Evolutionary conservation across 2,797 vertebrate species (phyloP), one percentile per base, ranked within the genome.

Genomic region (Cyclopterus lumpus): DNA sequence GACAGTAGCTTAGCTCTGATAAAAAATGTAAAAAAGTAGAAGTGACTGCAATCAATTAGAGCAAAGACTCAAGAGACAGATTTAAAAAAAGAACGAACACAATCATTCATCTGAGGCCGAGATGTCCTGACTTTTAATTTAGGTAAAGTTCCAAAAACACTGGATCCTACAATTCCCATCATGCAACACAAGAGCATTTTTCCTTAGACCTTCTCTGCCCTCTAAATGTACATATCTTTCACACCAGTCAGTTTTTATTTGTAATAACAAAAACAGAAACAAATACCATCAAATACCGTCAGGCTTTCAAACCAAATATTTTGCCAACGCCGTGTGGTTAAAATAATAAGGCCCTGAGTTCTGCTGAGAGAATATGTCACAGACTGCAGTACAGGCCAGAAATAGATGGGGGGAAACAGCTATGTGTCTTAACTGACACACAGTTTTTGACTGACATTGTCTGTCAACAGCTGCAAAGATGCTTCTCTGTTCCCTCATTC

Each of bases 401-500:
- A 55, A 40, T 3, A 34, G 34, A 34, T 6, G 34, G 38, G 38
- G 38, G 38, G 38, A 36, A 3, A 11, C 38, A 40, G 5, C 3
- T 0, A 14, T 42, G 20, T n/a, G 57, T 59, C 44, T 58, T 60
- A 18, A 28, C 22, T 61, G 40, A 48, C 62, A 54, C 38, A 11
- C 38, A 40, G 38, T 12, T 40, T 38, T 3, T 40, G 4, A 40
- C 38, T 40, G 40, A 48, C 55, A 54, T 38, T 12, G 32, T 61
- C 55, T 46, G 22, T 48, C 48, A 36, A 14, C 44, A 44, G 54
- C 72, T 32, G 61, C 55, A 32, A 38, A 67, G 36, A 58, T 22
- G 34, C 55, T 48, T 40, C n/a, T 42, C 62, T 62, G 26, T 24
- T 40, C 48, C 55, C 61, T 72, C 46, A 77, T 55, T 73, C 54